phyloP scores from a whole-genome alignment of 64 coral and sea anemone species.

The Pachyseris speciosa region DNA sequence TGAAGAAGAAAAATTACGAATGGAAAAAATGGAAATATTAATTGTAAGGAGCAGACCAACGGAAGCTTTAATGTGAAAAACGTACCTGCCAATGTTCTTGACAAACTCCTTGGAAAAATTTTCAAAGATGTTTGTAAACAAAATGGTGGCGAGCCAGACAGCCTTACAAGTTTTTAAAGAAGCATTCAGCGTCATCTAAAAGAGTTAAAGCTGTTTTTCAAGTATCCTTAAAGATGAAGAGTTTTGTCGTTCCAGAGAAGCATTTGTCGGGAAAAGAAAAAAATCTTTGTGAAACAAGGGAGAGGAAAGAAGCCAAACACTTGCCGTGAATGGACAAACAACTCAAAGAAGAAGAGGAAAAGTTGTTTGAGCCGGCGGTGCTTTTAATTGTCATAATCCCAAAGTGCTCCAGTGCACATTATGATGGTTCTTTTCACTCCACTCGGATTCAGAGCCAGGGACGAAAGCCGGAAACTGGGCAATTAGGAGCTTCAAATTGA shows the following conservation, averaged over 20 bases:
- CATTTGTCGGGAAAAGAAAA: conserved; percentile 31
- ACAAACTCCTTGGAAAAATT: conserved; percentile 19
- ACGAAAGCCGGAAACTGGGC: conserved; percentile 43
- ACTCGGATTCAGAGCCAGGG: conserved; percentile 61
- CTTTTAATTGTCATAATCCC: conserved; percentile 13
- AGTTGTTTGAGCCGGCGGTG: not conserved
- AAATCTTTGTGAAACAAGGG: conserved; percentile 19
- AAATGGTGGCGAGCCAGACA: conserved; percentile 25
- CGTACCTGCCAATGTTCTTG: not conserved
- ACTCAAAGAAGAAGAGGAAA: conserved; percentile 32
- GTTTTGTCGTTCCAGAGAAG: conserved; percentile 20
- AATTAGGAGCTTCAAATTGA: conserved; percentile 34
- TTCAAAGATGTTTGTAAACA: conserved; percentile 2
- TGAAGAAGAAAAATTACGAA: not conserved
- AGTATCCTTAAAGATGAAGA: conserved; percentile 48
- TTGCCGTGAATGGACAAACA: not conserved
- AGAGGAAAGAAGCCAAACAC: conserved; percentile 44
- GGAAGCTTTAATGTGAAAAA: not conserved
- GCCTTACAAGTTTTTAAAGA: conserved; percentile 21
- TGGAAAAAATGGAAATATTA: not conserved
- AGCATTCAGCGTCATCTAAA: not conserved
- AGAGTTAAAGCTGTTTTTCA: not conserved
- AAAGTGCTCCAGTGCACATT: conserved; percentile 41
- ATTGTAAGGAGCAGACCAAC: not conserved
- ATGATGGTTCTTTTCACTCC: conserved; percentile 55